Evolutionary conservation across 2,888 invertebrate genomes (phyloP), one percentile per base, ranked within the genome.

Genomic region (Mycalesis mineus): DNA sequence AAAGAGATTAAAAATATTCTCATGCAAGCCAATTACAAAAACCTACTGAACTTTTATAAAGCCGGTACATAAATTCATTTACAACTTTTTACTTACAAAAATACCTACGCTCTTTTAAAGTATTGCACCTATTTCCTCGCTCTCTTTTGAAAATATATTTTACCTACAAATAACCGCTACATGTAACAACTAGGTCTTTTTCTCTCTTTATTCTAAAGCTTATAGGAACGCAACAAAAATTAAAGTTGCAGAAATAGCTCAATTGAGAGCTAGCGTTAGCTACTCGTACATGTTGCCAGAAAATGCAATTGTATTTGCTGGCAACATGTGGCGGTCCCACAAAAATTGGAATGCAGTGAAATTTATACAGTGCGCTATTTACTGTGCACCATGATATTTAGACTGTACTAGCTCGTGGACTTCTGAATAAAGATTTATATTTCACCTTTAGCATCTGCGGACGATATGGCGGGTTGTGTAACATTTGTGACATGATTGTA

Each of bases 221-320:
- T 40, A 50, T 29, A 29, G 39, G 28, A 37, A 13, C n/a, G 39
- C 11, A 45, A 48, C 33, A 41, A 52, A 57, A 44, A 57, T 57
- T 53, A 63, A 41, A 56, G 58, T 28, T 49, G 57, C 49, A 55
- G 55, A 59, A 58, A 64, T 61, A 59, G 51, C 59, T 55, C 63
- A 59, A 63, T 57, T 53, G 59, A 53, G 49, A 55, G 42, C 51
- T 53, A 45, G 52, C 55, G 54, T 58, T 51, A 53, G 55, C 59
- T 61, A 57, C n/a, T n/a, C n/a, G n/a, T n/a, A n/a, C 55, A 56
- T 50, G 59, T 62, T 62, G 62, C 51, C 61, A 55, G 57, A 61
- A 58, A 61, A 66, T 60, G 60, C 66, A 64, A 62, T 64, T 58
- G 61, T 63, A 64, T 66, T 66, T 61, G 59, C 57, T 61, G 58